phyloP scores from a whole-genome alignment of 2,888 invertebrate species.

The Unio pictorum region DNA sequence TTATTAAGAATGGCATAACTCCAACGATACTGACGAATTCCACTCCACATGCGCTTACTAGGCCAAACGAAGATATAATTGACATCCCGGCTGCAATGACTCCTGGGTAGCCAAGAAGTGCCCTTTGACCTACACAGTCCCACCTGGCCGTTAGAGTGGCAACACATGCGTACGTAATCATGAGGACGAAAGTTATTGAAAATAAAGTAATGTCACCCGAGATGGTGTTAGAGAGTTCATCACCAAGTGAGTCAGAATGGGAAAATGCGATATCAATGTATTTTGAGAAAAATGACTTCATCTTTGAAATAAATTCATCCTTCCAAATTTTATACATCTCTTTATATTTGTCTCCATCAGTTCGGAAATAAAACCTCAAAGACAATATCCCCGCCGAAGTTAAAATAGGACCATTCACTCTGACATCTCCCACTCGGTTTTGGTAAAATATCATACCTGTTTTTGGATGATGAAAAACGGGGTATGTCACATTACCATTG shows the following conservation, averaged over 20 bases:
- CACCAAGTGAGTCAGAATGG: slow-evolving; percentile 25
- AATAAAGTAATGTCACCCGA: slow-evolving; percentile 27
- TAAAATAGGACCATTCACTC: background rate
- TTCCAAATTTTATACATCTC: background rate
- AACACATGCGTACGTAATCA: slow-evolving; percentile 35
- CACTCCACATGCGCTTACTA: slow-evolving; percentile 40
- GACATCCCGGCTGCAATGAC: slow-evolving; percentile 46
- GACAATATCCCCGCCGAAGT: background rate
- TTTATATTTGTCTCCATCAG: slow-evolving; percentile 2
- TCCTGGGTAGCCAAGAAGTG: slow-evolving; percentile 37
- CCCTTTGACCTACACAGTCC: slow-evolving; percentile 35
- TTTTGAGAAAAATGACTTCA: slow-evolving; percentile 2
- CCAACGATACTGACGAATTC: slow-evolving; percentile 53
- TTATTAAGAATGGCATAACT: slow-evolving; percentile 50
- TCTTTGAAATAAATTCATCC: background rate
- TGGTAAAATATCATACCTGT: background rate
- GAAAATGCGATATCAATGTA: slow-evolving; percentile 18
- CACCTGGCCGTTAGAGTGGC: slow-evolving; percentile 20
- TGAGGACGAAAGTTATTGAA: slow-evolving; percentile 32
- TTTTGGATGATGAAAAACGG: slow-evolving; percentile 4
- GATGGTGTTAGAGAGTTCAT: slow-evolving; percentile 34
- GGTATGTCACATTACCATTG: slow-evolving; percentile 3
- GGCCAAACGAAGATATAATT: slow-evolving; percentile 50
- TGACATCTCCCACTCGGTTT: slow-evolving; percentile 12
- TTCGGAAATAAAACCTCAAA: slow-evolving; percentile 2